Conservation (phyloP, 2,797 vertebrate species). For the Parauchenoglanis punctatus region DNA sequence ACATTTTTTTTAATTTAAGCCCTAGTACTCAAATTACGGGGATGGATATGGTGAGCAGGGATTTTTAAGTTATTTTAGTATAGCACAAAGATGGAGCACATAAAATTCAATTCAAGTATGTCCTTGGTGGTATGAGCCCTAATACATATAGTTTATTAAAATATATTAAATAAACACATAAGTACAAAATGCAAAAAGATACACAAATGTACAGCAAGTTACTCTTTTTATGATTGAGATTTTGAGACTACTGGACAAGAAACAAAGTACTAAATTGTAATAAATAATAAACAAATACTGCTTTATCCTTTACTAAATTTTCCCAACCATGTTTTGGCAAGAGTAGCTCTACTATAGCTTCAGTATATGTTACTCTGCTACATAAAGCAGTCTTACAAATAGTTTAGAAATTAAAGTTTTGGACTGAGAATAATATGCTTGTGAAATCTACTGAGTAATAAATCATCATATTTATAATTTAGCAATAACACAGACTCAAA, state of each 20-base stretch:
- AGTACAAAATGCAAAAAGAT: not conserved
- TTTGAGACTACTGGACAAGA: not conserved
- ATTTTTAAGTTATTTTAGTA: too few species aligned
- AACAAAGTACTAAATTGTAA: not conserved
- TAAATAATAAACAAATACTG: not conserved
- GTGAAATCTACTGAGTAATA: not conserved
- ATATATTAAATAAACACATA: not conserved
- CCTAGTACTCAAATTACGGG: too few species aligned
- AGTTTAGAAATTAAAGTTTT: not conserved
- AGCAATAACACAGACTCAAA: not conserved
- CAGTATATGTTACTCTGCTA: not conserved
- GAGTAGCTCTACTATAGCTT: not conserved
- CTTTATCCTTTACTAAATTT: too few species aligned
- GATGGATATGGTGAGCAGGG: too few species aligned
- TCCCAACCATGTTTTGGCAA: not conserved
- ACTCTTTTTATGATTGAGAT: not conserved
- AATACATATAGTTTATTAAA: not conserved
- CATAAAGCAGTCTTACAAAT: not conserved
- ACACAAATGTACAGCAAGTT: not conserved
- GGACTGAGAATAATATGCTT: not conserved
- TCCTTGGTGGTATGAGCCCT: not conserved
- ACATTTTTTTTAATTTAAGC: too few species aligned
- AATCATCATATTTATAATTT: not conserved
- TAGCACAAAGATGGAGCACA: too few species aligned
- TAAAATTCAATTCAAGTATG: not conserved